phyloP scores from a whole-genome alignment of 2,113 vertebrate genomes.

The Taurulus bubalis region DNA sequence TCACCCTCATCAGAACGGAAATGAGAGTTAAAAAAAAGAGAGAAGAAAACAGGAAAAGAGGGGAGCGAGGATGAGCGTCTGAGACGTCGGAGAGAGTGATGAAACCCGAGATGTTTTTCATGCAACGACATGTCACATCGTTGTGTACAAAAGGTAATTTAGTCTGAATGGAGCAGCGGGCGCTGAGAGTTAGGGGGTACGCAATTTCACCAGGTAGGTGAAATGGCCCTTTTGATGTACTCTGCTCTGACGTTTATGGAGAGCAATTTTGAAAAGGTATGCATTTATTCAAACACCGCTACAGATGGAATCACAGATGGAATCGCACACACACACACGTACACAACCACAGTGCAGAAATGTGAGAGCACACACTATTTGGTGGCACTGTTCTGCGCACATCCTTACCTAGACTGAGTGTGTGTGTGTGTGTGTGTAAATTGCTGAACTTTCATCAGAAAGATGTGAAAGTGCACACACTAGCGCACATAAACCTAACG shows the following conservation, averaged over 20 bases:
- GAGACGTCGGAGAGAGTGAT: slow-evolving; percentile 57
- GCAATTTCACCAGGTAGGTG: slow-evolving; percentile 58
- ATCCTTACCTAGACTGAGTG: slow-evolving; percentile 27
- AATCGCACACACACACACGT: slow-evolving; percentile 4
- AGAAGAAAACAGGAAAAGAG: slow-evolving; percentile 29
- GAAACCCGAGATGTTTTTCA: slow-evolving; percentile 67
- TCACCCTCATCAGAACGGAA: slow-evolving; percentile 64
- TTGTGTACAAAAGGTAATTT: slow-evolving; percentile 72
- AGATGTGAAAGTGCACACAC: slow-evolving; percentile 4
- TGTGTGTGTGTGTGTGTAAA: neutral
- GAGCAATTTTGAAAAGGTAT: slow-evolving; percentile 54
- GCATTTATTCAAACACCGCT: slow-evolving; percentile 52
- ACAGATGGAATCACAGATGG: slow-evolving; percentile 47
- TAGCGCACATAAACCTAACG: neutral
- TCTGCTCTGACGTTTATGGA: slow-evolving; percentile 60
- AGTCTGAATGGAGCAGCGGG: slow-evolving; percentile 57
- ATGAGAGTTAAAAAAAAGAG: slow-evolving; percentile 31
- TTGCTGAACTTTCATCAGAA: neutral
- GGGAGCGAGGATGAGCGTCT: slow-evolving; percentile 11
- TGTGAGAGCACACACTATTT: slow-evolving; percentile 6
- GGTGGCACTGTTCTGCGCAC: slow-evolving; percentile 6
- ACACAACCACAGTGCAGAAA: neutral
- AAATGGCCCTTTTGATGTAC: slow-evolving; percentile 61
- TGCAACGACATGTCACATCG: slow-evolving; percentile 63
- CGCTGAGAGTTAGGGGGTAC: slow-evolving; percentile 44